Base-by-base conservation (phyloP, 2,113 vertebrate genomes). In the Cervus canadensis region DNA sequence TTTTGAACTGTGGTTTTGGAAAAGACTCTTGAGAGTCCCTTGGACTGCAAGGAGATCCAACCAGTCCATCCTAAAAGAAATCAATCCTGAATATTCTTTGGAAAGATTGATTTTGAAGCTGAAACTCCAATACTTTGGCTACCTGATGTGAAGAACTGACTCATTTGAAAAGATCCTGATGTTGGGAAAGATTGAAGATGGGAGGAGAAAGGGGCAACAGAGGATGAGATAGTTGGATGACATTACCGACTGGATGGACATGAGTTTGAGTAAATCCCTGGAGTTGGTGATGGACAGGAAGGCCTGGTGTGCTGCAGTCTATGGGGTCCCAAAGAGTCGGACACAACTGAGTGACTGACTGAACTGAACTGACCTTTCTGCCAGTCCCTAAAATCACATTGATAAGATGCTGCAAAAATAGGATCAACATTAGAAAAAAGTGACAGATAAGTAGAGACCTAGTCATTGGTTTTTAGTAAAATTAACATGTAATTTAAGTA, bases 391-490 rank as follows among this genome's bases (percentile, higher is more conserved):
- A 93, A 30, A 96, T 17, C 23, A 64, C 57, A 54, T 91, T 97
- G 45, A 62, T 81, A 40, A 8, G 95, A 62, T 50, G 45, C 36
- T 93, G 15, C 2, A 97, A 96, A 97, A 74, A 7, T 97, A 94
- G 76, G 86, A 96, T 91, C 50, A 98, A 57, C 6, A 67, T 82
- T 93, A 83, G 52, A 59, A 94, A 57, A 45, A 82, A 97, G 33
- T 81, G n/a, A 79, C 4, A 87, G 6, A 85, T 45, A 98, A 97
- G 97, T 62, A 87, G 7, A 85, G 64, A 94, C 1, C 12, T 21
- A 21, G 90, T 88, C 82, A 45, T 97, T 97, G 95, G 28, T 56
- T 82, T 95, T 76, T 54, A 96, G 28, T 2, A 3, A 15, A 97
- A 89, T 40, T 95, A 95, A 16, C 9, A 60, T 11, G n/a, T 14